Evolutionary conservation across 1,140 invertebrate species (phyloP).

Genomic region (Venustaconcha ellipsiformis): DNA sequence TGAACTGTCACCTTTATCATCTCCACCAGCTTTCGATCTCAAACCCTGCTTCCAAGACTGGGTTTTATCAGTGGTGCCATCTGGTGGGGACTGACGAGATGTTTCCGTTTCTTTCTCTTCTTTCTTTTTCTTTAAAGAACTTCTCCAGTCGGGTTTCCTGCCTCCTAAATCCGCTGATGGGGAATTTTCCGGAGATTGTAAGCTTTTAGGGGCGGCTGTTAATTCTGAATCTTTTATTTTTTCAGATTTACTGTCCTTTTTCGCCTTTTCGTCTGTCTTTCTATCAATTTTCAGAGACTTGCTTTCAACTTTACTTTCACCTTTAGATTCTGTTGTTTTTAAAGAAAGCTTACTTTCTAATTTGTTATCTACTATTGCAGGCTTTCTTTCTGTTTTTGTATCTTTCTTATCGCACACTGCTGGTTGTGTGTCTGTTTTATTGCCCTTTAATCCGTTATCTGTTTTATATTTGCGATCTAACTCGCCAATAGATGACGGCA

Average conservation of each 20-base stretch:
- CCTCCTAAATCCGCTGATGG: neutral
- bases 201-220: neutral
- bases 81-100: neutral
- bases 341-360: constrained; percentile 17
- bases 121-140: neutral
- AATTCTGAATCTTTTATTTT: constrained; percentile 12
- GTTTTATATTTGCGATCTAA: constrained; percentile 6
- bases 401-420: constrained; percentile 8
- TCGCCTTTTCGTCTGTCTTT: no score
- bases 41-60: neutral
- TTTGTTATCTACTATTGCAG: constrained; percentile 28
- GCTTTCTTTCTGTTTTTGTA: constrained; percentile 30
- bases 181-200: neutral
- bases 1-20: constrained; percentile 2
- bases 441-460: constrained; percentile 2
- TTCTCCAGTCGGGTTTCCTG: constrained; percentile 5
- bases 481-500: neutral
- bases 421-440: neutral
- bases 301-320: constrained; percentile 1
- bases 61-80: constrained; percentile 2
- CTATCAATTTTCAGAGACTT: neutral
- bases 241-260: neutral
- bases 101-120: neutral
- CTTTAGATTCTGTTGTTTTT: neutral
- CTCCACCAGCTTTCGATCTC: neutral